phyloP scores from a whole-genome alignment of 2,888 invertebrate genomes.

The Norana najaformis region DNA sequence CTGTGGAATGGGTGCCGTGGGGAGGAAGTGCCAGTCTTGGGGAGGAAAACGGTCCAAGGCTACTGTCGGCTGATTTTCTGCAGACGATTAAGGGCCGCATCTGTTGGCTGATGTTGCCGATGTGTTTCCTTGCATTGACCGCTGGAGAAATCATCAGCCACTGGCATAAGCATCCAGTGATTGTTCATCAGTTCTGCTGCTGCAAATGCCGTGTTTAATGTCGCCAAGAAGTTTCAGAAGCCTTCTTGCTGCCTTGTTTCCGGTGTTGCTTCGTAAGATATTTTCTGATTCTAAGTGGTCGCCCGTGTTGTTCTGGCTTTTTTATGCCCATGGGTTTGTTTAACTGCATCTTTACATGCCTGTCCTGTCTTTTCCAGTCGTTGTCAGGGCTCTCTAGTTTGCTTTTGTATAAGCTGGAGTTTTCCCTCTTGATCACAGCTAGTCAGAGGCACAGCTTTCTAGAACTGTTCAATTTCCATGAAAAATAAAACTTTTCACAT shows the following conservation, averaged over 20 bases:
- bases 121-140: background rate
- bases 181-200: background rate
- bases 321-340: background rate
- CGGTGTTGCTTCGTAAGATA: background rate
- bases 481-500: background rate
- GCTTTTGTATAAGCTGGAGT: background rate
- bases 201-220: background rate
- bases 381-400: too few species aligned
- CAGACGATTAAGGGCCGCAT: background rate
- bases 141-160: background rate
- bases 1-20: background rate
- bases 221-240: too few species aligned
- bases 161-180: background rate
- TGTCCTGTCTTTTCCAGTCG: background rate
- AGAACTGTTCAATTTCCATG: background rate
- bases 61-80: background rate
- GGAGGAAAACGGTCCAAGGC: background rate
- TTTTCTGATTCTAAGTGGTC: background rate
- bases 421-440: background rate
- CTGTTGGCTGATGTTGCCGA: background rate
- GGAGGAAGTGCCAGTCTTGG: background rate
- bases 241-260: background rate
- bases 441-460: background rate
- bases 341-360: background rate
- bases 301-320: background rate